A percentile compares a stretch with the other conserved stretches of the same genome.
Evolutionary conservation across 2,888 invertebrate species (phyloP).

Genomic region (Tiliacea citrago): DNA sequence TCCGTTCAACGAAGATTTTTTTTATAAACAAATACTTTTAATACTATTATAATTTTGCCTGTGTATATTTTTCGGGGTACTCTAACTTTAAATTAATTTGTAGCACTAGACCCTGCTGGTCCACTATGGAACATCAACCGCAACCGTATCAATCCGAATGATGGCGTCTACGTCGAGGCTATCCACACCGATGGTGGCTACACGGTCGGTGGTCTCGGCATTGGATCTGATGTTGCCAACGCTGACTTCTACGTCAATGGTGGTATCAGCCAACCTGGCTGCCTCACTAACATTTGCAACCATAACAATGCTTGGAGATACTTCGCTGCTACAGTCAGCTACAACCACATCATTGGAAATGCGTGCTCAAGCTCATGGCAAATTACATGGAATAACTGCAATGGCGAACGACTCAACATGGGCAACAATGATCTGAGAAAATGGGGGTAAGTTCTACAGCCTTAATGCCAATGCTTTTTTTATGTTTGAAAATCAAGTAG

Average conservation of each 20-base stretch:
- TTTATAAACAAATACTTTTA: background rate
- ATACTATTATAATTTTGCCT: background rate
- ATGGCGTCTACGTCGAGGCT: slow-evolving; percentile 81
- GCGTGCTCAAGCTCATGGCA: slow-evolving; percentile 73
- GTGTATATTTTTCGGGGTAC: background rate
- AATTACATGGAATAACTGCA: slow-evolving; percentile 75
- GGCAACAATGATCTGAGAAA: slow-evolving; percentile 77
- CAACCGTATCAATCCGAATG: slow-evolving; percentile 73
- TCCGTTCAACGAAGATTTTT: background rate
- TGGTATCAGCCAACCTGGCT: slow-evolving; percentile 85
- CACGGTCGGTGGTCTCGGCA: slow-evolving; percentile 84
- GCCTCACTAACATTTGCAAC: slow-evolving; percentile 76
- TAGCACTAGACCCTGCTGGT: slow-evolving; percentile 82
- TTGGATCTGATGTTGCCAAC: slow-evolving; percentile 86
- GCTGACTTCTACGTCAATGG: slow-evolving; percentile 92
- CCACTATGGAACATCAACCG: slow-evolving; percentile 77
- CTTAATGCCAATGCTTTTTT: background rate
- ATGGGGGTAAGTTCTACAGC: slow-evolving; percentile 68
- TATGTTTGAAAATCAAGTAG: background rate
- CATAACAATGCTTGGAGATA: slow-evolving; percentile 82
- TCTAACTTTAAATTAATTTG: slow-evolving; percentile 14
- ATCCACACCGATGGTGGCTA: slow-evolving; percentile 86
- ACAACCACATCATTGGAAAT: slow-evolving; percentile 78
- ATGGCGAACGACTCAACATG: slow-evolving; percentile 73
- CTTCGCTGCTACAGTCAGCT: slow-evolving; percentile 77